A percentile compares a stretch with the other conserved stretches of the same genome.
Evolutionary conservation across 35 echinoderm and acorn worm species (phyloP).

Genomic region (Lytechinus variegatus): DNA sequence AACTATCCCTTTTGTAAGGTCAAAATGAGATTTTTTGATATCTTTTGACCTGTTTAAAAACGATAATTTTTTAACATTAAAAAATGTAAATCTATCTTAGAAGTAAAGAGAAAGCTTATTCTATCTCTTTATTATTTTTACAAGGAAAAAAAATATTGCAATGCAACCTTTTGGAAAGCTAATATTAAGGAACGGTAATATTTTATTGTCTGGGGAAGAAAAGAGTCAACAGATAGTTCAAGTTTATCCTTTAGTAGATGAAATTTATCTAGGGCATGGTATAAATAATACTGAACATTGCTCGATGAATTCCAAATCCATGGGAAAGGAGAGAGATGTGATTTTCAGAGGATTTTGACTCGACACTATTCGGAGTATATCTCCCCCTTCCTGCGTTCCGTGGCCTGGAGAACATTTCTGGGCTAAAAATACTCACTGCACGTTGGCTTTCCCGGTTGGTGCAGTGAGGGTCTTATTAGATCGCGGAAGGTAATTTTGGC

Average conservation of each 20-base stretch:
- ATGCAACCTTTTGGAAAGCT: too few species aligned
- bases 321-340: neutral
- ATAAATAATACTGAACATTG: neutral
- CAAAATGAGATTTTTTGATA: neutral
- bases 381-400: neutral
- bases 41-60: too few species aligned
- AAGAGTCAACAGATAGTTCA: neutral
- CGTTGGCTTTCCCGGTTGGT: neutral
- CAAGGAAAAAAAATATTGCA: neutral
- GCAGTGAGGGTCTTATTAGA: slow-evolving; percentile 9
- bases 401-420: neutral
- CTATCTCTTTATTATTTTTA: neutral
- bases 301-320: neutral
- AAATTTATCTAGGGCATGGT: neutral
- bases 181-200: neutral
- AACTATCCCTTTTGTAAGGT: neutral
- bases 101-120: too few species aligned
- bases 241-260: neutral
- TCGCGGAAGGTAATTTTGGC: slow-evolving; percentile 8
- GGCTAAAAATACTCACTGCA: slow-evolving; percentile 38
- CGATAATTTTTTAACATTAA: too few species aligned
- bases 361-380: slow-evolving; percentile 6
- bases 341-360: slow-evolving; percentile 33
- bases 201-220: neutral
- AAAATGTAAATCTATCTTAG: too few species aligned